A percentile compares a stretch with the other conserved stretches of the same genome.
Conservation (phyloP, 1,140 invertebrate species). For the Centruroides vittatus region DNA sequence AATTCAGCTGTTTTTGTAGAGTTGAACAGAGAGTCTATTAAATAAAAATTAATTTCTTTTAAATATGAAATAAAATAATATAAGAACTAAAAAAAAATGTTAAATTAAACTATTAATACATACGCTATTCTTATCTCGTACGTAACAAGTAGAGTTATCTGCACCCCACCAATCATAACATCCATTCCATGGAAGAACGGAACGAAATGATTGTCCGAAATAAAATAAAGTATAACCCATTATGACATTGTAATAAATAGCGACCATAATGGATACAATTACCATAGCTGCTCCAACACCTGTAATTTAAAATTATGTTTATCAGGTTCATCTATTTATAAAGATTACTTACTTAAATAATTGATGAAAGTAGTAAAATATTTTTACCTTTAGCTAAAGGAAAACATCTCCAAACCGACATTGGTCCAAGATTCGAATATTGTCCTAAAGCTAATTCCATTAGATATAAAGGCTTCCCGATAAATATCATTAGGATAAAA, state of each 20-base stretch:
- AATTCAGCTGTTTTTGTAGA: too few relatives aligned
- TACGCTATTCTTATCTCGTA: constrained; percentile 6
- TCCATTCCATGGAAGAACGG: constrained; percentile 16
- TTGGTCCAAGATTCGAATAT: constrained; percentile 33
- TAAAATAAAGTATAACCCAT: constrained; percentile 14
- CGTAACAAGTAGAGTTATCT: constrained; percentile 17
- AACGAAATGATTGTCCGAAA: constrained; percentile 6
- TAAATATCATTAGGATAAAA: constrained; percentile 53
- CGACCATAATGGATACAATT: constrained; percentile 45
- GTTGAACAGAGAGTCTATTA: too few relatives aligned
- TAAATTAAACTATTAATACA: background rate
- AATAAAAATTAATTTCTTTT: too few relatives aligned
- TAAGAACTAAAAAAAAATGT: background rate
- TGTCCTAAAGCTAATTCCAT: constrained; percentile 40
- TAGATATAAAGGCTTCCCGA: constrained; percentile 63
- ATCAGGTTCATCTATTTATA: background rate
- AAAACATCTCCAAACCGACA: constrained; percentile 32
- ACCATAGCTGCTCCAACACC: constrained; percentile 66
- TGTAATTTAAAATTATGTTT: constrained; percentile 27
- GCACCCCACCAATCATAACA: constrained; percentile 21
- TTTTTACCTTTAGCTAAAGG: constrained; percentile 30
- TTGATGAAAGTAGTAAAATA: background rate
- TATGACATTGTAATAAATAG: constrained; percentile 66
- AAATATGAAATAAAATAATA: too few relatives aligned
- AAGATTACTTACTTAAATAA: background rate